Base-by-base conservation (phyloP, 2,888 invertebrate genomes). In the Hirudinaria manillensis region DNA sequence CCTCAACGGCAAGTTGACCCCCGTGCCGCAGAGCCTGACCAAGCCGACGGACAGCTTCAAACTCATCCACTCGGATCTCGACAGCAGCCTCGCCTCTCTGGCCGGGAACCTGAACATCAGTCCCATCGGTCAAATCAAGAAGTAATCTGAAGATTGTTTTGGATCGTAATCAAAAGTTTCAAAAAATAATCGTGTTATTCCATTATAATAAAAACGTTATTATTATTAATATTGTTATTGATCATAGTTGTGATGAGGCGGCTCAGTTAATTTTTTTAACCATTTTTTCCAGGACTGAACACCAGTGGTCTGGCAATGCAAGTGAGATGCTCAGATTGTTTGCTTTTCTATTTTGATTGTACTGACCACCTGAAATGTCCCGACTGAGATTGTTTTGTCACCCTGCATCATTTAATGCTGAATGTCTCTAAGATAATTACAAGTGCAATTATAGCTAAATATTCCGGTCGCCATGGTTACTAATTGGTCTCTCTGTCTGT, bases 71-170 rank as follows among this genome's bases (percentile, higher is more conserved):
- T 93, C 94, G 75, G 96, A 96, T 86, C 88, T 97, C 85, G 95
- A 97, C 85, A 92, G 93, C 81, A 94, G 94, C 81, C 89, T 96
- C 78, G 94, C 94, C 78, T 92, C 92, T 80, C 88, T 97, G 81
- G 96, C 95, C 78, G 93, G 95, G 87, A 96, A 95, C 87, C 89
- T 97, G 61, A 84, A 83, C 76, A 85, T 87, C 72, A 82, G 82
- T 36, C 76, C 76, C 19, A 36, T 36, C 16, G 72, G 75, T 51
- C 81, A 81, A 73, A 80, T 83, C 38, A 83, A 83, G 79, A 83
- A 84, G 84, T 83, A 78, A 78, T 81, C 10, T 36, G 36, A 36
- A 6, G 36, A 36, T 80, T 36, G 3, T 36, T 36, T 36, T 36
- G 10, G 36, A 36, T 36, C 36, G 10, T 10, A 36, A 10, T n/a